A percentile compares a stretch with the other conserved stretches of the same genome.
These are phyloP conservation scores for Solenodon paradoxus DNA, from an alignment of 2,113 vertebrate species.

Conservation along the genomic window DNA sequence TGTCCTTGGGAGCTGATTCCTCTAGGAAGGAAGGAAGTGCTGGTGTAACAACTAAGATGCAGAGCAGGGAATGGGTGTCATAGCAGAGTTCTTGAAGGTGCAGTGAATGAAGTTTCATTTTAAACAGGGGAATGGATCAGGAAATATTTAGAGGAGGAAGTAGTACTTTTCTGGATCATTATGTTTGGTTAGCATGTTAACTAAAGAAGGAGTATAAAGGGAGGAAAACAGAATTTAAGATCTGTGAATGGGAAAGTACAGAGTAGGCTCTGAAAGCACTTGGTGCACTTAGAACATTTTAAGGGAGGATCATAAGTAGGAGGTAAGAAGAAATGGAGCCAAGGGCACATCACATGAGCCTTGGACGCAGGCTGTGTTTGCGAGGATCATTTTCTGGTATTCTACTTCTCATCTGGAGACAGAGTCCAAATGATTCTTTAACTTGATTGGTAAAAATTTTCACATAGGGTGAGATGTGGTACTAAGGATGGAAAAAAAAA, in stretches of 20 bases:
- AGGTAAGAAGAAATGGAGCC: neutral
- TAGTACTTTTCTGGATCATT: neutral
- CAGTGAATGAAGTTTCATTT: neutral
- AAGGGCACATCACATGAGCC: neutral
- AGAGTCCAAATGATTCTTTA: neutral
- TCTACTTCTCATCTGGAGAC: neutral
- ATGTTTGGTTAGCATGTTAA: neutral
- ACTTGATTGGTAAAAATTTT: neutral
- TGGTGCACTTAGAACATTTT: neutral
- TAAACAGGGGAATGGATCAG: neutral
- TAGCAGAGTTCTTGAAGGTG: neutral
- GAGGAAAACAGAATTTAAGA: neutral
- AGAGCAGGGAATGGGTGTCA: neutral
- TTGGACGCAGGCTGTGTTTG: neutral
- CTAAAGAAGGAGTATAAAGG: neutral
- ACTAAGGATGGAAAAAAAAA: neutral
- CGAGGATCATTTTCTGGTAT: neutral
- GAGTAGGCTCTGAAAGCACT: neutral
- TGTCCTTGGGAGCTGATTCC: neutral
- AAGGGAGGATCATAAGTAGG: neutral
- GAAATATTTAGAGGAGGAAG: neutral
- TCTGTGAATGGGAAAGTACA: neutral
- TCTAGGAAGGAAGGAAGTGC: neutral
- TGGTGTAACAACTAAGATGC: neutral
- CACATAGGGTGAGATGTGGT: neutral